Conservation (phyloP, 53 echinoderm and acorn worm species). For the Echinometra lucunter region DNA sequence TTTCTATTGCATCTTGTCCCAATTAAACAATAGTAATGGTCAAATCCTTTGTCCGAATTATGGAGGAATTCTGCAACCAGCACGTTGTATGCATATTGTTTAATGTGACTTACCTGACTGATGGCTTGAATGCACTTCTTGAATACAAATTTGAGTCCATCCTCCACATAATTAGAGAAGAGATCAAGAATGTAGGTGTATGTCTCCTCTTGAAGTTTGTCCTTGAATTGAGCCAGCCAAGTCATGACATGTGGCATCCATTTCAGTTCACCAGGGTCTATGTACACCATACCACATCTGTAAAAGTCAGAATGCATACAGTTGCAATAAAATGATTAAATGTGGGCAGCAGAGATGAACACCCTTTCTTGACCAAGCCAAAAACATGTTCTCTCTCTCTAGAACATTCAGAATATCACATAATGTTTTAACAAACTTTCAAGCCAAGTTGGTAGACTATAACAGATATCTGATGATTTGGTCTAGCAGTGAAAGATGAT, state of each 20-base stretch:
- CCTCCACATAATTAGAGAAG: slow-evolving; percentile 91
- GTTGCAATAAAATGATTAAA: not conserved
- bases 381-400: not conserved
- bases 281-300: slow-evolving; percentile 99
- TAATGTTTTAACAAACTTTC: not conserved
- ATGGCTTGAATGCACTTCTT: slow-evolving; percentile 87
- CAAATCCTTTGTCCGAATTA: not conserved
- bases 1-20: no score
- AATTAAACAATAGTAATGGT: no score
- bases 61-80: not conserved
- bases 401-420: not conserved
- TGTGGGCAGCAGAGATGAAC: not conserved
- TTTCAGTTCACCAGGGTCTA: slow-evolving; percentile 98
- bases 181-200: slow-evolving; percentile 86
- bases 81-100: not conserved
- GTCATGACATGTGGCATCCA: slow-evolving; percentile 97
- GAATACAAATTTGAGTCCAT: slow-evolving; percentile 82
- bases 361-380: not conserved
- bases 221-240: slow-evolving; percentile 89
- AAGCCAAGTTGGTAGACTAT: no score
- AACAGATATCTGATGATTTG: no score
- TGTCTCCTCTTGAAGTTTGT: slow-evolving; percentile 86
- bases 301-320: not conserved
- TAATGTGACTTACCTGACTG: slow-evolving; percentile 63
- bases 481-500: no score